Percentiles rank a stretch among this genome's conserved stretches.
Evolutionary conservation across 2,113 vertebrate genomes (phyloP).

Genomic region (Rhea americana): DNA sequence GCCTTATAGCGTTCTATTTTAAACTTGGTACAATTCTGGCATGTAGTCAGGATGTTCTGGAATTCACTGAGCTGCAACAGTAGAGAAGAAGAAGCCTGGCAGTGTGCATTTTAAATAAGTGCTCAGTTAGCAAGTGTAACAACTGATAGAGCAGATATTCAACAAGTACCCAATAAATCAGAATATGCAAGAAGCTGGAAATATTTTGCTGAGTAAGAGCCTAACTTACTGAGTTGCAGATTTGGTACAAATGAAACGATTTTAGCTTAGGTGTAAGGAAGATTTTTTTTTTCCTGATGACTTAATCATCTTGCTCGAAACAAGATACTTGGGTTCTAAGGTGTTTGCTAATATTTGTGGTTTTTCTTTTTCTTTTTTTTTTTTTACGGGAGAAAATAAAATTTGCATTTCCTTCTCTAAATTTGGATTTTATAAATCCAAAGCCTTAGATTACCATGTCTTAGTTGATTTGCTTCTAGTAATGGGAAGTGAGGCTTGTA

Average conservation of each 20-base stretch:
- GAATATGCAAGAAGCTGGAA: not conserved
- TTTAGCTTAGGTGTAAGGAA: not conserved
- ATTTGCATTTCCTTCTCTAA: not conserved
- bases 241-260: not conserved
- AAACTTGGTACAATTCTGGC: constrained; percentile 16
- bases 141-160: not conserved
- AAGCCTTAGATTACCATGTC: not conserved
- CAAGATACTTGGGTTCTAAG: not conserved
- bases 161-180: constrained; percentile 16
- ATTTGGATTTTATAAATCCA: not conserved
- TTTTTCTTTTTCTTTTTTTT: not conserved
- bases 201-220: too few species aligned
- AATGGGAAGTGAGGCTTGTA: not conserved
- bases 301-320: not conserved
- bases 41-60: constrained; percentile 2
- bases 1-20: constrained; percentile 54
- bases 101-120: not conserved
- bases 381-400: not conserved
- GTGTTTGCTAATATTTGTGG: not conserved
- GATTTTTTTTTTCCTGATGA: not conserved
- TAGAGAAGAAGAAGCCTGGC: not conserved
- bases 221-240: too few species aligned
- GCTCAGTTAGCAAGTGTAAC: not conserved
- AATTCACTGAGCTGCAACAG: constrained; percentile 23
- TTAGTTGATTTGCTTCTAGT: not conserved